Percentiles rank a stretch among this genome's conserved stretches.
Evolutionary conservation across 2,888 invertebrate species (phyloP).

Genomic region (Drosophila macrothrix): DNA sequence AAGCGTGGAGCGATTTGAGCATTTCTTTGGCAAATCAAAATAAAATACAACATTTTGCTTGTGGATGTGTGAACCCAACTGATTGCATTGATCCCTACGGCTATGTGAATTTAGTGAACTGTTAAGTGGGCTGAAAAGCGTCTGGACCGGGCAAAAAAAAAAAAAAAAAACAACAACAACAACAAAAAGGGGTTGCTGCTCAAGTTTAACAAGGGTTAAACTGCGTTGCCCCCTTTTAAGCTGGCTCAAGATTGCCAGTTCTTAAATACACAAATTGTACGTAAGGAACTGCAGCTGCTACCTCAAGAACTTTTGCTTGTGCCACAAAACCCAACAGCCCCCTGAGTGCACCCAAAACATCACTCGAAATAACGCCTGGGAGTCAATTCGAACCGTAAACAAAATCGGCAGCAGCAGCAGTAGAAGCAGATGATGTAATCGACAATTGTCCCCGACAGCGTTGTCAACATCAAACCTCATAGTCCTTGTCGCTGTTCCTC

Average conservation of each 20-base stretch:
- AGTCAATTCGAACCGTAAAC: conserved; percentile 31
- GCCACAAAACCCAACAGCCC: conserved; percentile 9
- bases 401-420: not conserved
- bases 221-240: conserved; percentile 62
- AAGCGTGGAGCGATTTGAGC: conserved; percentile 26
- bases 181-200: conserved; percentile 55
- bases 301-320: conserved; percentile 20
- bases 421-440: conserved; percentile 49
- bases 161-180: not conserved
- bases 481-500: conserved; percentile 12
- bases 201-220: conserved; percentile 77
- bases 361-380: conserved; percentile 56
- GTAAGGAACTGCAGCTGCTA: conserved; percentile 28
- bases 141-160: conserved; percentile 16
- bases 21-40: conserved; percentile 51
- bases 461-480: conserved; percentile 34
- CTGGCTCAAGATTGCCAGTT: conserved; percentile 43
- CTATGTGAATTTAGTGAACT: conserved; percentile 60
- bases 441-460: conserved; percentile 40
- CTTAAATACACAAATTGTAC: not conserved
- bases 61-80: conserved; percentile 21
- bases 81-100: conserved; percentile 46
- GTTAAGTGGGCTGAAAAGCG: conserved; percentile 44
- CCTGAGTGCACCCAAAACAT: conserved; percentile 60
- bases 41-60: conserved; percentile 11